These are phyloP conservation scores for Stichopus chloronotus DNA, from an alignment of 35 echinoderm and acorn worm genomes.

Conservation along the genomic window DNA sequence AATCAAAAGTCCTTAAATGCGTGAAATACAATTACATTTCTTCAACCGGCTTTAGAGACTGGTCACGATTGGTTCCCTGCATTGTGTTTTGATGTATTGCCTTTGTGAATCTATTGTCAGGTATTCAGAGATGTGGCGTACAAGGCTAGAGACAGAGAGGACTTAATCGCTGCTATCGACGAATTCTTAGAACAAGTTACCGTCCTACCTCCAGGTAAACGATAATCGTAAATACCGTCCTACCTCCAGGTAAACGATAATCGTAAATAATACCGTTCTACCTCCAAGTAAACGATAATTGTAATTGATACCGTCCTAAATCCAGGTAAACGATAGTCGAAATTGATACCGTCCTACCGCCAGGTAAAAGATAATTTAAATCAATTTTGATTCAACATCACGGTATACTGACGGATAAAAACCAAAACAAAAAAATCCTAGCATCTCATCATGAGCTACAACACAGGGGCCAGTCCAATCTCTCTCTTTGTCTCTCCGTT, in stretches of 20 bases:
- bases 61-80: too few relatives aligned
- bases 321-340: constrained; percentile 59
- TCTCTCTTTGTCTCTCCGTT: too few relatives aligned
- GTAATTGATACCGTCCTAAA: constrained; percentile 68
- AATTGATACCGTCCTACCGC: constrained; percentile 73
- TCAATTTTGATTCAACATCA: too few relatives aligned
- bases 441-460: neutral
- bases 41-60: too few relatives aligned
- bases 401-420: too few relatives aligned
- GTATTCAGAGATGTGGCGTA: constrained; percentile 95
- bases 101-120: constrained; percentile 28
- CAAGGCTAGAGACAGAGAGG: constrained; percentile 82
- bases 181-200: constrained; percentile 98
- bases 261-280: constrained; percentile 60
- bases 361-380: too few relatives aligned
- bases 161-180: constrained; percentile 88
- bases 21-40: too few relatives aligned
- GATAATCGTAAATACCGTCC: too few relatives aligned
- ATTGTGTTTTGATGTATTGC: too few relatives aligned
- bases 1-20: too few relatives aligned
- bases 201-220: constrained; percentile 86
- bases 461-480: too few relatives aligned
- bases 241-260: constrained; percentile 77
- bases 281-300: constrained; percentile 71
- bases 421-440: neutral